phyloP scores from a whole-genome alignment of 2,888 invertebrate species.

The Sisyra nigra region DNA sequence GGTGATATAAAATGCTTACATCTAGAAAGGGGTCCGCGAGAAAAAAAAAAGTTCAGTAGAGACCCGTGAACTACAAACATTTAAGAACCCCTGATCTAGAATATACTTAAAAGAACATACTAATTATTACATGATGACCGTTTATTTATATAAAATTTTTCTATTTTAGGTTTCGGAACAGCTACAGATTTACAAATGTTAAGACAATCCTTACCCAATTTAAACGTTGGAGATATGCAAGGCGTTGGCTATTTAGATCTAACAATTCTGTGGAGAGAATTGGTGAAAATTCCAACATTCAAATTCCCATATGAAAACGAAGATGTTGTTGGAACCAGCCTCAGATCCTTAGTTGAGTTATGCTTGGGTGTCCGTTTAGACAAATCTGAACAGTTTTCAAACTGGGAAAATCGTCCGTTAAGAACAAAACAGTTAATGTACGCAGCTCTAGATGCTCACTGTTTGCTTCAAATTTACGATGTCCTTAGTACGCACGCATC shows the following conservation, averaged over 20 bases:
- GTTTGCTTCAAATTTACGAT: constrained; percentile 65
- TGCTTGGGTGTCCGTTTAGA: constrained; percentile 63
- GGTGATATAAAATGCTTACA: too few species aligned
- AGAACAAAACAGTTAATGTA: constrained; percentile 62
- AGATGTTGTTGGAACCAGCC: constrained; percentile 41
- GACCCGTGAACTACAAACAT: too few species aligned
- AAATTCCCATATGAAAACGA: constrained; percentile 35
- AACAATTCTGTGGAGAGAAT: constrained; percentile 37
- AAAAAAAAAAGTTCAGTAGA: too few species aligned
- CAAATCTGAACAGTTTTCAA: constrained; percentile 82
- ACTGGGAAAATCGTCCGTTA: constrained; percentile 77
- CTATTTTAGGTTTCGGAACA: constrained; percentile 36
- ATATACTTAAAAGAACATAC: too few species aligned
- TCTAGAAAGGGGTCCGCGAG: too few species aligned
- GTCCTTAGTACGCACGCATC: constrained; percentile 35
- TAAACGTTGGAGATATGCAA: constrained; percentile 28
- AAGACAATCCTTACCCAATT: constrained; percentile 34
- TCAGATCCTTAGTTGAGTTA: constrained; percentile 56
- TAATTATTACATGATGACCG: too few species aligned
- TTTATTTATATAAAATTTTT: constrained; percentile 9
- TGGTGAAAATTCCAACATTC: constrained; percentile 34
- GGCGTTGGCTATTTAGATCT: constrained; percentile 41
- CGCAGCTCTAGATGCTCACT: constrained; percentile 80
- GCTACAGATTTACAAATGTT: constrained; percentile 43
- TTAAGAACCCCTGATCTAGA: too few species aligned